phyloP scores from a whole-genome alignment of 2,888 invertebrate genomes.

The Cryptocheilus praepositus region DNA sequence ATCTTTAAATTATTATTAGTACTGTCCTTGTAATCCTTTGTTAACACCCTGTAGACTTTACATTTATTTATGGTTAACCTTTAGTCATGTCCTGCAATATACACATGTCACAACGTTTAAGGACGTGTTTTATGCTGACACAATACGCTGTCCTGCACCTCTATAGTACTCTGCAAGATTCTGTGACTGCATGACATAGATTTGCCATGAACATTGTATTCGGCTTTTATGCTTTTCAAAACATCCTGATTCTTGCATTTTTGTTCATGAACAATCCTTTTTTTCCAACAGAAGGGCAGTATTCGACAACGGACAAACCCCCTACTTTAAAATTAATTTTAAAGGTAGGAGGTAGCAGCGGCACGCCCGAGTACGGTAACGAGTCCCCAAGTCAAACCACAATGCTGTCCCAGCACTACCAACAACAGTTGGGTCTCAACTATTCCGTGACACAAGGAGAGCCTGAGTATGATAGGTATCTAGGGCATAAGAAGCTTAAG shows the following conservation, averaged over 20 bases:
- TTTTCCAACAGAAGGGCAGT: conserved; percentile 61
- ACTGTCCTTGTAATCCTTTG: conserved; percentile 27
- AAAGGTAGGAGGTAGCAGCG: conserved; percentile 82
- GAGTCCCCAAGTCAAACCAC: conserved; percentile 65
- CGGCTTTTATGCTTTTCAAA: conserved; percentile 43
- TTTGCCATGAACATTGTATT: conserved; percentile 24
- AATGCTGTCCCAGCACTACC: conserved; percentile 71
- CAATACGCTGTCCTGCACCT: conserved; percentile 41
- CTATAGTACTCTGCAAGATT: conserved; percentile 45
- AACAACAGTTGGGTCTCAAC: conserved; percentile 72
- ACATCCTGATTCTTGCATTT: neutral
- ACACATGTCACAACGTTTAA: conserved; percentile 22
- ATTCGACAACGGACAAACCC: conserved; percentile 74
- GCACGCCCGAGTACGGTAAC: conserved; percentile 79
- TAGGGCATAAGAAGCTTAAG: conserved; percentile 82
- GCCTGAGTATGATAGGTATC: conserved; percentile 68
- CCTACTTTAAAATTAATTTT: conserved; percentile 83
- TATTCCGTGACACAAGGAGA: conserved; percentile 70
- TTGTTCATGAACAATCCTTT: no score
- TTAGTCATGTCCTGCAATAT: conserved; percentile 27
- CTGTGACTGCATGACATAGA: conserved; percentile 44
- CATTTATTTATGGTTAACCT: conserved; percentile 41
- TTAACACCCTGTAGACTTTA: conserved; percentile 43
- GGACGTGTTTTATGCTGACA: conserved; percentile 31
- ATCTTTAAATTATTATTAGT: conserved; percentile 40